Conservation (phyloP, 2,113 vertebrate genomes). For the Pelodiscus sinensis region DNA sequence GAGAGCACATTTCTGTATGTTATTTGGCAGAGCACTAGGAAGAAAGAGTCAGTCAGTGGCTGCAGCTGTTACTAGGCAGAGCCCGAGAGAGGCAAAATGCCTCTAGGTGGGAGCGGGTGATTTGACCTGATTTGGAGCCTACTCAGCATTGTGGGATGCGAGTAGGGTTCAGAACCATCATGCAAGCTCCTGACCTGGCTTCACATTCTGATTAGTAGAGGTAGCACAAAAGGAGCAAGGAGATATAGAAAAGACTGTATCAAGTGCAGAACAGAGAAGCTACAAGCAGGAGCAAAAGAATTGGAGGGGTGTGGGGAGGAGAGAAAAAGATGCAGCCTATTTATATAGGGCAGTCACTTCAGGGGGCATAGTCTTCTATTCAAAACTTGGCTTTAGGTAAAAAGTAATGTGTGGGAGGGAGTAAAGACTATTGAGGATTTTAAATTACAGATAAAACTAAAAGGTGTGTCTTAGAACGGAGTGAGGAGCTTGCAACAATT, state of each 20-base stretch:
- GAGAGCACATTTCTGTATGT: not conserved
- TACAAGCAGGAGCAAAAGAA: not conserved
- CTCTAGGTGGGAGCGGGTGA: not conserved
- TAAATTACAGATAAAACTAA: not conserved
- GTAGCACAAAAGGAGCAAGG: not conserved
- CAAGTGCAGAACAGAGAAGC: not conserved
- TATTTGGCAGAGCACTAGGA: not conserved
- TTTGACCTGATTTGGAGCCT: fast-evolving
- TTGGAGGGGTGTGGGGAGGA: not conserved
- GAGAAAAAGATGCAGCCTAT: not conserved
- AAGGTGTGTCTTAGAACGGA: not conserved
- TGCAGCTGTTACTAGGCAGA: not conserved
- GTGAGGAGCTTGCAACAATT: not conserved
- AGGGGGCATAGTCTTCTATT: not conserved
- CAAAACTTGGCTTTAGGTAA: not conserved
- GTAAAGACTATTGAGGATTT: not conserved
- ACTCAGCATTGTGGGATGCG: not conserved
- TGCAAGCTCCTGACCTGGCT: fast-evolving
- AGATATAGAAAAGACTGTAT: fast-evolving
- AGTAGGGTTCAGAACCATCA: not conserved
- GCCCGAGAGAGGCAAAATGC: not conserved
- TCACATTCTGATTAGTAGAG: not conserved
- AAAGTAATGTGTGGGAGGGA: not conserved
- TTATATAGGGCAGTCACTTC: not conserved
- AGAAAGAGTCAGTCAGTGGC: no score